A percentile compares a stretch with the other conserved stretches of the same genome.
Evolutionary conservation across 1,140 invertebrate genomes (phyloP).

Genomic region (Euborellia annulipes): DNA sequence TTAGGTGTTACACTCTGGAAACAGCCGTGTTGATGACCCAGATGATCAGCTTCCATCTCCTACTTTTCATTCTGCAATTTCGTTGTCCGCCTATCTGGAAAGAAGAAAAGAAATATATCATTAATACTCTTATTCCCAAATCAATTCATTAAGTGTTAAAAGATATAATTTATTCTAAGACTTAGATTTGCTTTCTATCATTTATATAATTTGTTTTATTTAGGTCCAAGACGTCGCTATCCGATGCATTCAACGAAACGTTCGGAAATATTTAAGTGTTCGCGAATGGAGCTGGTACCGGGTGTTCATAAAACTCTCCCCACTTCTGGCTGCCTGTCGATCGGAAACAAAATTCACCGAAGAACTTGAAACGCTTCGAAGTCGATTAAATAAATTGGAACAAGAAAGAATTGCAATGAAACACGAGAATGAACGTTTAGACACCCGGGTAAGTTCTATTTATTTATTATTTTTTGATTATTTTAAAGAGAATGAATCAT

Average conservation of each 20-base stretch:
- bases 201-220: slow-evolving; percentile 16
- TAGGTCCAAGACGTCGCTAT: slow-evolving; percentile 74
- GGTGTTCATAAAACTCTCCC: slow-evolving; percentile 74
- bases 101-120: too few species aligned
- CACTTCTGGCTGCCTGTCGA: slow-evolving; percentile 78
- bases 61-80: too few species aligned
- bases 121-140: too few species aligned
- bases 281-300: slow-evolving; percentile 93
- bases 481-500: too few species aligned
- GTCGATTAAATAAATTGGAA: slow-evolving; percentile 73
- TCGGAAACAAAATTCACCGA: slow-evolving; percentile 86
- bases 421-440: slow-evolving; percentile 73
- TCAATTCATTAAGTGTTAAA: too few species aligned
- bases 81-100: too few species aligned
- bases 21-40: too few species aligned
- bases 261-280: slow-evolving; percentile 75
- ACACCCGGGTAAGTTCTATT: slow-evolving; percentile 60
- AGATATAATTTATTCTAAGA: too few species aligned
- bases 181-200: too few species aligned
- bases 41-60: too few species aligned
- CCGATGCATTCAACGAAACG: slow-evolving; percentile 82
- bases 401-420: slow-evolving; percentile 69
- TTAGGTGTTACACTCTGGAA: too few species aligned
- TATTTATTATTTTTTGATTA: too few species aligned
- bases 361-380: slow-evolving; percentile 64